Evolutionary conservation across 2,888 invertebrate species (phyloP).

Genomic region (Linnaemya tessellans): DNA sequence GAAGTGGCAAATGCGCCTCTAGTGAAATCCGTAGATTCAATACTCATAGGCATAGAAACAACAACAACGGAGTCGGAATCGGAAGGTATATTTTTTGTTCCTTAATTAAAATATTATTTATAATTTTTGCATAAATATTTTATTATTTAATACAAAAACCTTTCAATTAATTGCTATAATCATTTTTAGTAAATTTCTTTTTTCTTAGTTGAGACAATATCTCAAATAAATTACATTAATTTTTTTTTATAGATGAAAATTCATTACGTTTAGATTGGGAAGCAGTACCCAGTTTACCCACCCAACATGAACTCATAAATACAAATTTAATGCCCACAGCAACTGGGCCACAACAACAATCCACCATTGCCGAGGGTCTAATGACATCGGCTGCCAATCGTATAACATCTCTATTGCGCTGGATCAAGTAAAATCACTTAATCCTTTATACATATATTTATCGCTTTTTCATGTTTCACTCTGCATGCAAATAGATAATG

Average conservation of each 20-base stretch:
- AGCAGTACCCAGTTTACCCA: slow-evolving; percentile 84
- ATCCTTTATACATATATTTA: slow-evolving; percentile 9
- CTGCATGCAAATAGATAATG: slow-evolving; percentile 32
- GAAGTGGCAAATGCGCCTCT: slow-evolving; percentile 84
- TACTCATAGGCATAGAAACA: slow-evolving; percentile 86
- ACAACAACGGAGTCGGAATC: slow-evolving; percentile 87
- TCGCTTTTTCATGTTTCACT: slow-evolving; percentile 29
- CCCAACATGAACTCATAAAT: slow-evolving; percentile 77
- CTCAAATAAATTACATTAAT: no score
- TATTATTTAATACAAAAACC: no score
- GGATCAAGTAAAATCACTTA: slow-evolving; percentile 78
- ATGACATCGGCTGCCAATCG: slow-evolving; percentile 93
- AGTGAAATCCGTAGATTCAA: slow-evolving; percentile 85
- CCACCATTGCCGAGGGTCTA: slow-evolving; percentile 88
- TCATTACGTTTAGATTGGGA: slow-evolving; percentile 92
- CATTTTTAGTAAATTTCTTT: no score
- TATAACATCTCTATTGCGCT: slow-evolving; percentile 91
- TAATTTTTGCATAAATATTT: no score
- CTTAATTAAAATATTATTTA: no score
- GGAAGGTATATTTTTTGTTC: slow-evolving; percentile 84
- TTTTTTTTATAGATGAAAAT: slow-evolving; percentile 83
- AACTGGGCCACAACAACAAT: slow-evolving; percentile 79
- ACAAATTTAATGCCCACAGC: slow-evolving; percentile 76
- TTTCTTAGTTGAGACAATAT: no score
- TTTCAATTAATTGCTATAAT: no score